Conservation (phyloP, 2,113 vertebrate species). For the human (Homo sapiens) region GRCh38 chr1:226381501-226382000, state of each 20-base stretch:
- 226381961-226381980: not conserved
- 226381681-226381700: not conserved
- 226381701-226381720: not conserved
- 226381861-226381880: not conserved
- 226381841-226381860: not conserved
- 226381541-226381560: not conserved
- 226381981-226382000: fast-evolving
- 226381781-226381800: fast-evolving
- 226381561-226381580: fast-evolving
- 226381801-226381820: not conserved
- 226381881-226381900: not conserved
- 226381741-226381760: not conserved
- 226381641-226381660: not conserved
- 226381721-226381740: not conserved
- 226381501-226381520: not conserved
- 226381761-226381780: not conserved
- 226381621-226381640: not conserved
- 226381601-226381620: not conserved
- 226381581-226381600: not conserved
- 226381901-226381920: not conserved
- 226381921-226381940: not conserved
- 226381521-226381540: not conserved
- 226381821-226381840: not conserved
- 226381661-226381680: not conserved
- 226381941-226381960: not conserved